Evolutionary conservation across 2,113 vertebrate genomes (phyloP), one percentile per base, ranked within the genome.

Genomic region (Excalfactoria chinensis): DNA sequence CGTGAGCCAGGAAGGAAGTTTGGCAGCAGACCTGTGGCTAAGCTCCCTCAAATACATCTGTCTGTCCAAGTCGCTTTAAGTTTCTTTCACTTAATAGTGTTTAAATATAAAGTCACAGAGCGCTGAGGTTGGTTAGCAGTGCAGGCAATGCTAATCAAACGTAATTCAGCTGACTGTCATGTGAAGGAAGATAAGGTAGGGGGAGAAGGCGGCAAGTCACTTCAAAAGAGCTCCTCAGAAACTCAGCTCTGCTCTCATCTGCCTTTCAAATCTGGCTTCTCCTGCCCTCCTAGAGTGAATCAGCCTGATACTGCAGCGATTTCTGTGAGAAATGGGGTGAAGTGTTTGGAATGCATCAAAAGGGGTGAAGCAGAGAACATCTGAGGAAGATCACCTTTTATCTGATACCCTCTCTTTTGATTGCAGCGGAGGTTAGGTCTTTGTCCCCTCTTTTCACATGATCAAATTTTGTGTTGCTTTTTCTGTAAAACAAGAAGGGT

Each of bases 271-370:
- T 96, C 91, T 92, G 93, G 71, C 91, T 77, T 75, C 87, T 89
- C 51, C 82, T 95, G 88, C 88, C 77, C 90, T 93, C n/a, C 18
- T 92, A 72, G 85, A 95, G 91, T 96, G 96, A 97, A 95, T 96
- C 93, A 93, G 75, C 79, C 66, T 97, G 96, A 97, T 84, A 49
- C 97, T 95, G 97, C 92, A 96, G 94, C 85, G 90, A 30, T 88
- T 96, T 96, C 91, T 95, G 86, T 95, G 96, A 97, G 94, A 94
- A 97, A 89, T 93, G 88, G 83, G 93, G 89, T 95, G 95, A 97
- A 96, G 78, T 87, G 84, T 89, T 94, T 97, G 91, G 96, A 96
- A 95, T 81, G 83, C 71, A 90, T 97, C 94, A 95, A 96, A 96
- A 97, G 76, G 63, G 73, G 73, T 89, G 85, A 98, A 95, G 86